Percentiles rank a stretch among this genome's conserved stretches.
Evolutionary conservation across 2,113 vertebrate species (phyloP).

Genomic region (Trichechus manatus): DNA sequence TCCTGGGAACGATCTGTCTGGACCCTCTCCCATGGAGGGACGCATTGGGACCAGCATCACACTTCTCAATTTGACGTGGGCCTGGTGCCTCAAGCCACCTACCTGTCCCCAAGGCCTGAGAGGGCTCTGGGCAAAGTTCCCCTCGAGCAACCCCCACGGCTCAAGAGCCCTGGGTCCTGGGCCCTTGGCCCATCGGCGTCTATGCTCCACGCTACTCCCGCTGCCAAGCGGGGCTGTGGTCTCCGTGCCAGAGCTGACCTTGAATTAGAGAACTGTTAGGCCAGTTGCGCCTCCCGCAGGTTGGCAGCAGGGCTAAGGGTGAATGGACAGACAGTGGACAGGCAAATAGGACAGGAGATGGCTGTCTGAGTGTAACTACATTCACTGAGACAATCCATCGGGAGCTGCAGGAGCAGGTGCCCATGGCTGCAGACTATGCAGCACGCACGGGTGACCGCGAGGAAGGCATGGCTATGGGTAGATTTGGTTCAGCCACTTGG

Average conservation of each 20-base stretch:
- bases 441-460: rapidly evolving
- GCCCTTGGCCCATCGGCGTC: constrained; percentile 63
- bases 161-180: constrained; percentile 69
- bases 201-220: constrained; percentile 69
- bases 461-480: background rate
- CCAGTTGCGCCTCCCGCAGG: constrained; percentile 72
- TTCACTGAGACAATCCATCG: constrained; percentile 66
- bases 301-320: constrained; percentile 74
- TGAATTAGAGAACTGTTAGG: constrained; percentile 81
- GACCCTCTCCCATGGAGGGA: constrained; percentile 25
- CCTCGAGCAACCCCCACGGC: constrained; percentile 70
- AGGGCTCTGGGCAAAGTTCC: constrained; percentile 75
- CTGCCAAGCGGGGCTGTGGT: constrained; percentile 66
- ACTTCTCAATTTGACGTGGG: constrained; percentile 48
- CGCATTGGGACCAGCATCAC: background rate
- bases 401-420: background rate
- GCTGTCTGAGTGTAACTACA: constrained; percentile 85
- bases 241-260: constrained; percentile 76
- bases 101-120: constrained; percentile 80
- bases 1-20: background rate
- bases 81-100: constrained; percentile 75
- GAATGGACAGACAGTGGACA: constrained; percentile 80
- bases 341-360: constrained; percentile 81
- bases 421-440: background rate
- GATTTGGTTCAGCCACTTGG: constrained; percentile 61